phyloP scores from a whole-genome alignment of 2,797 vertebrate species.

The Phrynocephalus guinanensis region DNA sequence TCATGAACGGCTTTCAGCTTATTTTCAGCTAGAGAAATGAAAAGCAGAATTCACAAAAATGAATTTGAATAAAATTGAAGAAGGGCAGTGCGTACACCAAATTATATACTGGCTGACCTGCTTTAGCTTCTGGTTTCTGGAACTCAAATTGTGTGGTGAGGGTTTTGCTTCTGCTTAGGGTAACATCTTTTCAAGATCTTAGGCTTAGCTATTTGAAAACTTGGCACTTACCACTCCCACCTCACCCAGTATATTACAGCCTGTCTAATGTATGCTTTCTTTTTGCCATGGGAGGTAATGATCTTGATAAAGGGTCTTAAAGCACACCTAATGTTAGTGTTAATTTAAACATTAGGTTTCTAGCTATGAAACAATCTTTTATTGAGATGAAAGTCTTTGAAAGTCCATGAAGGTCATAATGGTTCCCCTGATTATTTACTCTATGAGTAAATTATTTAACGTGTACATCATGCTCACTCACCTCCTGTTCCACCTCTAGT shows the following conservation, averaged over 20 bases:
- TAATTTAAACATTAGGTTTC: constrained; percentile 15
- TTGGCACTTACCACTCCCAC: too few species aligned
- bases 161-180: too few species aligned
- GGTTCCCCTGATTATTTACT: constrained; percentile 24
- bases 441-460: background rate
- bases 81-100: background rate
- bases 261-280: background rate
- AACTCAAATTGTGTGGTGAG: background rate
- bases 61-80: background rate
- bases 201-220: too few species aligned
- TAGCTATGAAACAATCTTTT: background rate
- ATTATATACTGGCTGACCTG: background rate
- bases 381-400: constrained; percentile 30
- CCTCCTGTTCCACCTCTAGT: too few species aligned
- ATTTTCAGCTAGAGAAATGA: background rate
- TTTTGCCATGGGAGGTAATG: background rate
- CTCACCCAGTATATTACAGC: background rate
- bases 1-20: background rate
- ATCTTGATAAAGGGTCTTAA: background rate
- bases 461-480: constrained; percentile 9
- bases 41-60: background rate
- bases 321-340: background rate
- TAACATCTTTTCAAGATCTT: too few species aligned
- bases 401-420: background rate
- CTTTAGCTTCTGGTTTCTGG: background rate